phyloP scores from a whole-genome alignment of 1,140 invertebrate species.

The Eumaeus atala region DNA sequence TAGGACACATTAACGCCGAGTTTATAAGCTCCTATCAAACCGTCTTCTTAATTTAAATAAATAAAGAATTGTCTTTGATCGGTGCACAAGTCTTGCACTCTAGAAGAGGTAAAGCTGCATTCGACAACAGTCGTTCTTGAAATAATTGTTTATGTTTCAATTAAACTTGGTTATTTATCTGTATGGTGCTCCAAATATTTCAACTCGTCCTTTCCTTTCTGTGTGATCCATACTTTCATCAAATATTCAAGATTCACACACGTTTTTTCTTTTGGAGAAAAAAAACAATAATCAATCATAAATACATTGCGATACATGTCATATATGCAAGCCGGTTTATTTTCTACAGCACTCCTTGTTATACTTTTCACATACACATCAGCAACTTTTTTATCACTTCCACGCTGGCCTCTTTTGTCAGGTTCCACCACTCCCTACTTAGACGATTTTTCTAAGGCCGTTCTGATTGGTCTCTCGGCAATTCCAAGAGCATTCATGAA shows the following conservation, averaged over 20 bases:
- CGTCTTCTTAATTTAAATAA: no score
- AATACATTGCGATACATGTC: conserved; percentile 3
- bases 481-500: conserved; percentile 1
- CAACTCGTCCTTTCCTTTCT: conserved; percentile 10
- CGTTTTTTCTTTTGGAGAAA: neutral
- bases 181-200: conserved; percentile 11
- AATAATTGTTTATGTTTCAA: no score
- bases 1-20: no score
- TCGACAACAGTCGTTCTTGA: no score
- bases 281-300: conserved; percentile 1
- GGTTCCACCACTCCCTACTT: conserved; percentile 2
- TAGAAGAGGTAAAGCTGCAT: no score
- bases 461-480: conserved; percentile 11
- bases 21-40: no score
- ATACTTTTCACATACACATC: neutral
- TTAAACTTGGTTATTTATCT: neutral
- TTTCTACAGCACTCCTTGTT: neutral
- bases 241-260: conserved; percentile 12
- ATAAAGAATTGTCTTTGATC: no score
- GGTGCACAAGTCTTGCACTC: no score
- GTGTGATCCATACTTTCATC: conserved; percentile 9
- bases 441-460: conserved; percentile 6
- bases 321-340: neutral
- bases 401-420: conserved; percentile 10
- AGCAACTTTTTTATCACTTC: conserved; percentile 5